Base-by-base conservation (phyloP, 2,797 vertebrate species). In the Syngnathus acus region DNA sequence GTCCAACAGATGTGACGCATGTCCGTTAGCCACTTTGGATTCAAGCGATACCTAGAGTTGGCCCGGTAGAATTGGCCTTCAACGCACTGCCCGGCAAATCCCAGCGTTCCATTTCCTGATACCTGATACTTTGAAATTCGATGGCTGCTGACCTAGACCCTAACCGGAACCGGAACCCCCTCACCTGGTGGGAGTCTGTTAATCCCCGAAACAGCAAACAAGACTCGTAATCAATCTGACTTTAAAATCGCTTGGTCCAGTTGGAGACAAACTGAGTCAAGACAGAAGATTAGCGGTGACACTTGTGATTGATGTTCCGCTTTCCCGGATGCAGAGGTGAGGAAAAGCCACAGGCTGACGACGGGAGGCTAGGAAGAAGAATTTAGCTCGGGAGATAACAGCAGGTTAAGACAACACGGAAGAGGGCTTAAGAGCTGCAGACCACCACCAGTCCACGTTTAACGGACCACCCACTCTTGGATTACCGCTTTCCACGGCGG, bases 361-460 rank as follows among this genome's bases (percentile, higher is more conserved):
- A 68, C 61, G 54, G 66, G 65, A 74, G 72, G 60, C 38, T 65
- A 76, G 81, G 63, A 80, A 68, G 59, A 64, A 76, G 73, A 81
- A 72, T 80, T 85, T 76, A 72, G 66, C 75, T 55, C 55, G 60
- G 32, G 70, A 84, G 85, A 89, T 89, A 88, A 88, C 89, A 84
- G 72, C 78, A 64, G 80, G 80, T 84, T 84, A 84, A 64, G 64
- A 81, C 86, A 89, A 90, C 83, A 87, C 65, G 66, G 78, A 80
- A 43, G 75, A 78, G 76, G 73, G 72, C 77, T 73, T 21, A 74
- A 71, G 68, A 71, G 75, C 72, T 72, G 73, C 69, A 81, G 75
- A 83, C 71, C 58, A 63, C 68, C 74, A 40, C 50, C 26, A 70
- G 70, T 59, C 70, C 64, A 80, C 67, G 23, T 50, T 14, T 62